A percentile compares a stretch with the other conserved stretches of the same genome.
These are phyloP conservation scores for Callosobruchus maculatus DNA, from an alignment of 2,888 invertebrate genomes.

Conservation along the genomic window DNA sequence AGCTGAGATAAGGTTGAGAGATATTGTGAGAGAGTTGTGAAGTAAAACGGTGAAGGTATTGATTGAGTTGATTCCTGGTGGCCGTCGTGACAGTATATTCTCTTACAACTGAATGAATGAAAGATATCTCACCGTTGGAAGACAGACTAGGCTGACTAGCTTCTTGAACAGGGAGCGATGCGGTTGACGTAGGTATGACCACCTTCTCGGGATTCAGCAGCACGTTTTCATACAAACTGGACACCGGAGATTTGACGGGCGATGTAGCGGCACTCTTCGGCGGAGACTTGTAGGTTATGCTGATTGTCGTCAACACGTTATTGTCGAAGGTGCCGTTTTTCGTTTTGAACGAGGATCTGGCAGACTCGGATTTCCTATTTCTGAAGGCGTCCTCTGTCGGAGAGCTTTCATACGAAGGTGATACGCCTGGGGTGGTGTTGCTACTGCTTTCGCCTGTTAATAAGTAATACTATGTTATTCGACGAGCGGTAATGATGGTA, in stretches of 20 bases:
- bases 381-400: conserved; percentile 29
- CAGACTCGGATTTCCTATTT: conserved; percentile 15
- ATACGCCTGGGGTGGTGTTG: conserved; percentile 39
- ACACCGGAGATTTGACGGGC: conserved; percentile 27
- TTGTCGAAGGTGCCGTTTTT: conserved; percentile 35
- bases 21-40: too few relatives aligned
- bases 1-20: too few relatives aligned
- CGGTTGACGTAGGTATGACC: conserved; percentile 55
- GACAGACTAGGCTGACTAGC: conserved; percentile 53
- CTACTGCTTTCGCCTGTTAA: conserved; percentile 35
- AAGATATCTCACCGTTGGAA: conserved; percentile 12
- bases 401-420: conserved; percentile 34
- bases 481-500: too few relatives aligned
- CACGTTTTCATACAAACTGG: conserved; percentile 57
- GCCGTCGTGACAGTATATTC: too few relatives aligned
- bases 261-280: conserved; percentile 45
- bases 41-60: too few relatives aligned
- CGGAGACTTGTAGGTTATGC: conserved; percentile 68
- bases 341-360: conserved; percentile 10
- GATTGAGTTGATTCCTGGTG: too few relatives aligned
- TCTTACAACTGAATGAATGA: too few relatives aligned
- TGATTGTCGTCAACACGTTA: conserved; percentile 64
- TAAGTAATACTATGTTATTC: too few relatives aligned
- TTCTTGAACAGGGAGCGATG: conserved; percentile 56
- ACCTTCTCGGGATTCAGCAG: conserved; percentile 55